These are phyloP conservation scores for Diploptera punctata DNA, from an alignment of 2,888 invertebrate genomes.

Conservation along the genomic window DNA sequence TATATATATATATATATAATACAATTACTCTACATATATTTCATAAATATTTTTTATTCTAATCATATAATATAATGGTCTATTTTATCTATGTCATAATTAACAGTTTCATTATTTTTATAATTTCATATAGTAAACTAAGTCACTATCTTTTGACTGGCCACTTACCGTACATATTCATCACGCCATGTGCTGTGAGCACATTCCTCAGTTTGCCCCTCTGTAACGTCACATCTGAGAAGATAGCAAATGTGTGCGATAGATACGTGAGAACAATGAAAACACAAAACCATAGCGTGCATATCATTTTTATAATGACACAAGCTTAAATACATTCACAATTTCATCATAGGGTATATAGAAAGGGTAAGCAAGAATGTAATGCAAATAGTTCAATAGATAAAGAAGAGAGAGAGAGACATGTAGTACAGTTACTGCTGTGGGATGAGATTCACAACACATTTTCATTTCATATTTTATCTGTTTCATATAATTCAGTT, in stretches of 20 bases:
- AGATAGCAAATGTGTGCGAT: conserved; percentile 42
- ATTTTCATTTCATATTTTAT: too few species aligned
- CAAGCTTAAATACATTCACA: conserved; percentile 17
- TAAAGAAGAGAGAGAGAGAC: conserved; percentile 3
- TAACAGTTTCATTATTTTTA: too few species aligned
- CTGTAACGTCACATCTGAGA: conserved; percentile 43
- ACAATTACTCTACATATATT: too few species aligned
- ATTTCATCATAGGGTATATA: conserved; percentile 2
- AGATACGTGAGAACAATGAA: conserved; percentile 34
- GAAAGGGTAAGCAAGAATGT: conserved; percentile 8
- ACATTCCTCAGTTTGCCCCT: conserved; percentile 33
- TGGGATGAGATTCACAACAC: background rate
- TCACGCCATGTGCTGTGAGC: conserved; percentile 65
- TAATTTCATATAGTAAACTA: background rate
- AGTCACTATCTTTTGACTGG: background rate
- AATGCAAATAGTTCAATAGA: background rate
- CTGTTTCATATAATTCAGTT: too few species aligned
- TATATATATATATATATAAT: too few species aligned
- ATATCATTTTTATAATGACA: background rate
- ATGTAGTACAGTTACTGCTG: background rate
- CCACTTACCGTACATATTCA: conserved; percentile 70
- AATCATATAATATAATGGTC: too few species aligned
- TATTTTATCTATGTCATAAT: too few species aligned
- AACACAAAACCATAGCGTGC: conserved; percentile 34
- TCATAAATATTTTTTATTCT: too few species aligned